phyloP scores from a whole-genome alignment of 2,888 invertebrate genomes.

The Oasisia sp. region DNA sequence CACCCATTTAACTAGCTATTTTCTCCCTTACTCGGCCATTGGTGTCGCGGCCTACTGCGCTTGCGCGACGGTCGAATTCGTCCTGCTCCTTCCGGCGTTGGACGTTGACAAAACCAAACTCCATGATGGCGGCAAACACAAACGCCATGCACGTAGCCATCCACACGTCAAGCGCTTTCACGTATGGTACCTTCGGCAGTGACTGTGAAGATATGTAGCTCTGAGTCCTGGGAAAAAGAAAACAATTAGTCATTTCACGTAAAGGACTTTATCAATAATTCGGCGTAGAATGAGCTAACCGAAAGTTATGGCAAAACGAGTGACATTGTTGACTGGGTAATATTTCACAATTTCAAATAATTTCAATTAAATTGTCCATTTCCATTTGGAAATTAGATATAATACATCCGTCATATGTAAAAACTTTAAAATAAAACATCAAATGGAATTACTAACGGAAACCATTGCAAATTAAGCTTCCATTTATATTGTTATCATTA shows the following conservation, averaged over 20 bases:
- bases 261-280: neutral
- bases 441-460: too few relatives aligned
- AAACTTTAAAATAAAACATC: too few relatives aligned
- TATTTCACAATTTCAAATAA: too few relatives aligned
- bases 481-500: too few relatives aligned
- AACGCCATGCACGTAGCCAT: constrained; percentile 20
- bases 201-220: constrained; percentile 10
- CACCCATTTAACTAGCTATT: neutral
- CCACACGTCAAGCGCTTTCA: constrained; percentile 19
- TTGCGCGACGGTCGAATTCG: neutral
- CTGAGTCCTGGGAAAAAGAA: neutral
- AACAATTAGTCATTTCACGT: neutral
- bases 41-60: neutral
- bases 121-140: constrained; percentile 18
- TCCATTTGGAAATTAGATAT: too few relatives aligned
- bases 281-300: too few relatives aligned
- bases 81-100: constrained; percentile 17
- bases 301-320: too few relatives aligned
- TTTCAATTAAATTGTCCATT: too few relatives aligned
- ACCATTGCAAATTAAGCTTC: too few relatives aligned
- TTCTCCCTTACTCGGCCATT: neutral
- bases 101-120: constrained; percentile 18
- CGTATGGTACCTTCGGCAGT: constrained; percentile 7
- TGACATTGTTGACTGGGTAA: too few relatives aligned
- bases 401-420: too few relatives aligned